Evolutionary conservation across 2,113 vertebrate genomes (phyloP).

Genomic region (Osmerus mordax): DNA sequence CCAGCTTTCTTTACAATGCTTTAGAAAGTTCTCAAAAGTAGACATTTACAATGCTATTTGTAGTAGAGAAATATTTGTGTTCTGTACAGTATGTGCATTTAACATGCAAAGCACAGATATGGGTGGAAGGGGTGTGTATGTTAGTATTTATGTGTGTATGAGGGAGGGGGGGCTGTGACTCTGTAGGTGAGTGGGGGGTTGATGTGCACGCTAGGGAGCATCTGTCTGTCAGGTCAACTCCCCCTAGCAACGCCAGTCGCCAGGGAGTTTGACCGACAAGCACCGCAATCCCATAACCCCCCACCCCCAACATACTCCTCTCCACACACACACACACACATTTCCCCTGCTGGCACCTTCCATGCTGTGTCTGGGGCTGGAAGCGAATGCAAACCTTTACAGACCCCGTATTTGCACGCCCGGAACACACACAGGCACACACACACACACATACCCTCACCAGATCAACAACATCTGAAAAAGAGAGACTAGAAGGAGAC

Average conservation of each 20-base stretch:
- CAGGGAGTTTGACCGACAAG: constrained; percentile 26
- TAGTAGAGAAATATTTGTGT: too few species aligned
- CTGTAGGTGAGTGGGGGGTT: neutral
- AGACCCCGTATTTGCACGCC: constrained; percentile 13
- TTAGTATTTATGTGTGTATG: neutral
- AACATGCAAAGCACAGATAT: neutral
- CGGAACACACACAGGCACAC: too few species aligned
- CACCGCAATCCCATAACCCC: constrained; percentile 15
- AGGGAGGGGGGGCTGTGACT: neutral
- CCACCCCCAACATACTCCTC: constrained; percentile 23
- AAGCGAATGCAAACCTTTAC: constrained; percentile 37
- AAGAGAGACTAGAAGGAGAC: neutral
- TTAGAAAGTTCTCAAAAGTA: constrained; percentile 7
- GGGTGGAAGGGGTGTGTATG: neutral
- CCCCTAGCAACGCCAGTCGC: constrained; percentile 7
- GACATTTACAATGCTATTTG: neutral
- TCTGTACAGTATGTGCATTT: too few species aligned
- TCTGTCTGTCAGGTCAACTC: constrained; percentile 17
- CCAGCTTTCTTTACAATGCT: too few species aligned
- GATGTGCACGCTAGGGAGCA: neutral
- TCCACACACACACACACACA: constrained; percentile 5
- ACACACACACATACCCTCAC: too few species aligned
- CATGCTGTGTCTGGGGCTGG: constrained; percentile 42
- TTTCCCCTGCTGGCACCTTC: constrained; percentile 29
- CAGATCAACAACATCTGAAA: too few species aligned